phyloP scores from a whole-genome alignment of 2,888 invertebrate genomes.

The Drepana falcataria region DNA sequence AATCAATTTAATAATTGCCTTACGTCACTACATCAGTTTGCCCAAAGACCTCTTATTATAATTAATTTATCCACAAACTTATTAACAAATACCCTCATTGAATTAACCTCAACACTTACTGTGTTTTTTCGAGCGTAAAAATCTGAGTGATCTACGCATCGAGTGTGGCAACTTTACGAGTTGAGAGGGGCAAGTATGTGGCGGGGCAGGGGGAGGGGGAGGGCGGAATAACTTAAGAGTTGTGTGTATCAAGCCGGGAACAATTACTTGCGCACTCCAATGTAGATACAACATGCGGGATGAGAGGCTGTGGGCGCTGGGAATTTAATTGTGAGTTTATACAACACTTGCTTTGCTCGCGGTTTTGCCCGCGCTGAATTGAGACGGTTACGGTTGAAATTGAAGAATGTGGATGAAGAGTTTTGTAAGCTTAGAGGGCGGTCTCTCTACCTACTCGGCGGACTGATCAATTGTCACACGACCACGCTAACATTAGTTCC shows the following conservation, averaged over 20 bases:
- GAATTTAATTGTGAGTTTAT: not conserved
- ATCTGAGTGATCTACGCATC: not conserved
- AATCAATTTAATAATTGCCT: too few species aligned
- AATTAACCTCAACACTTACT: too few species aligned
- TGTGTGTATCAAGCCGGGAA: constrained; percentile 18
- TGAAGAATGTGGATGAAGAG: too few species aligned
- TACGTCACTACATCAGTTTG: too few species aligned
- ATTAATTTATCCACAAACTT: too few species aligned
- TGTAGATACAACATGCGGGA: constrained; percentile 7
- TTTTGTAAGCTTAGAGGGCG: too few species aligned
- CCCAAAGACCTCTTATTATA: too few species aligned
- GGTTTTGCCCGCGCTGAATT: not conserved
- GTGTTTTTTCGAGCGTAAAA: not conserved
- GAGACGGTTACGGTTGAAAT: too few species aligned
- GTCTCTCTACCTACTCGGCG: too few species aligned
- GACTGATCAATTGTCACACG: too few species aligned
- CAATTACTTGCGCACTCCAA: constrained; percentile 16
- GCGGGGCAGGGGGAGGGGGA: not conserved
- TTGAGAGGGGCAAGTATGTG: constrained; percentile 3
- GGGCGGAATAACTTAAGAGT: constrained; percentile 24
- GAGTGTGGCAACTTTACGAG: not conserved
- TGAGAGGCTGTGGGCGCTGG: not conserved
- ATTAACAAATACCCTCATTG: too few species aligned
- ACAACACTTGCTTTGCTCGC: constrained; percentile 3
- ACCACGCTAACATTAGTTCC: too few species aligned